Percentiles rank a stretch among this genome's conserved stretches.
Conservation (phyloP, 1,140 invertebrate genomes). For the Caenorhabditis inopinata region DNA sequence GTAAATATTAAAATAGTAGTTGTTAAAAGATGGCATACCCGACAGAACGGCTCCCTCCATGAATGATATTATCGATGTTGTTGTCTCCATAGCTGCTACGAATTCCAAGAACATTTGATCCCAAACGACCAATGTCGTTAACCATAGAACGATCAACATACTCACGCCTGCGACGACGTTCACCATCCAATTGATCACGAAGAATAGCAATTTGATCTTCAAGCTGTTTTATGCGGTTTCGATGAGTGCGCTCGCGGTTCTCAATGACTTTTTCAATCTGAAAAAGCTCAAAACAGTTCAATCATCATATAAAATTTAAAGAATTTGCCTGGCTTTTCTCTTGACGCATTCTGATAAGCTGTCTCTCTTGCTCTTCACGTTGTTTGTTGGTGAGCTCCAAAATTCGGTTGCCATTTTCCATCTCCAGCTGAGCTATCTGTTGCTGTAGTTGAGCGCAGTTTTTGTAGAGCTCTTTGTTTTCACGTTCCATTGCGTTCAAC, state of each 20-base stretch:
- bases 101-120: slow-evolving; percentile 57
- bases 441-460: slow-evolving; percentile 66
- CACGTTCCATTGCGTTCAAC: slow-evolving; percentile 66
- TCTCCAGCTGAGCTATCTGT: slow-evolving; percentile 65
- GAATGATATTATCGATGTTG: slow-evolving; percentile 56
- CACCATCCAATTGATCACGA: slow-evolving; percentile 61
- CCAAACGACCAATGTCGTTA: slow-evolving; percentile 56
- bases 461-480: slow-evolving; percentile 66
- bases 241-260: slow-evolving; percentile 58
- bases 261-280: slow-evolving; percentile 64
- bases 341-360: slow-evolving; percentile 55
- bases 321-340: slow-evolving; percentile 58
- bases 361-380: slow-evolving; percentile 64
- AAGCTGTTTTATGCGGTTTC: slow-evolving; percentile 61
- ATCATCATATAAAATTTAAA: background rate
- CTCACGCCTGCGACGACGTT: slow-evolving; percentile 58
- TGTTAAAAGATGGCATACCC: too few species aligned
- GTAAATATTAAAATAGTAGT: background rate
- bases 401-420: slow-evolving; percentile 66
- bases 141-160: slow-evolving; percentile 55
- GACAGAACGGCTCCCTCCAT: slow-evolving; percentile 45
- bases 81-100: slow-evolving; percentile 53
- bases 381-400: slow-evolving; percentile 64
- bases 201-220: slow-evolving; percentile 60
- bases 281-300: background rate